Base-by-base conservation (phyloP, 1,140 invertebrate genomes). In the Drosophila leontia region DNA sequence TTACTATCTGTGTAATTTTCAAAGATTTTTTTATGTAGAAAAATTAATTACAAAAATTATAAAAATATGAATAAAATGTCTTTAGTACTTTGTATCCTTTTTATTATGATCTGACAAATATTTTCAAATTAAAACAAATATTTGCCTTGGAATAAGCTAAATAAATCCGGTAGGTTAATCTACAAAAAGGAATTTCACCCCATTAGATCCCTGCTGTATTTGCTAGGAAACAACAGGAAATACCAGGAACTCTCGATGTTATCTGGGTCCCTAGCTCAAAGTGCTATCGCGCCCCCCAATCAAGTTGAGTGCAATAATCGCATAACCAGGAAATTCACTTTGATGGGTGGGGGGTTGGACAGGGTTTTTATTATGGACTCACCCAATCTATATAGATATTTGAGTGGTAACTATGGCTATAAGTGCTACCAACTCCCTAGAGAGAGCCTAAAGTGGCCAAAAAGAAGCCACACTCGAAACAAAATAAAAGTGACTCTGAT, bases 281-380 rank as follows among this genome's bases (percentile, higher is more conserved):
- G n/a, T 50, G n/a, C 29, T 72, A 72, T 72, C 70, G 53, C 37
- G 53, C 37, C 55, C 70, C 55, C 44, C 70, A 19, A 72, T 71
- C 68, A 50, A 70, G 42, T 41, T 41, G 37, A 39, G 34, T 56
- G 65, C 53, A 42, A 35, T 59, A 58, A 71, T 71, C 65, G 29
- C 69, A 59, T 59, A 72, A 72, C 53, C 67, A 72, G 70, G 69
- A 72, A 72, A 70, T 51, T 23, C 45, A 71, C 68, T 60, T 72
- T 72, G 39, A 51, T 23, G 11, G 13, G 4, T 17, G n/a, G 11
- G 63, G 63, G 19, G 19, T 3, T 9, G 17, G 47, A n/a, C 4
- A 51, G 56, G 42, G 17, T n/a, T 35, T 45, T 37, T 47, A 7
- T 48, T 56, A 39, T 60, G 37, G 55, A 72, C 70, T 72, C 68